Evolutionary conservation across 2,888 invertebrate species (phyloP).

Genomic region (Agrochola litura): DNA sequence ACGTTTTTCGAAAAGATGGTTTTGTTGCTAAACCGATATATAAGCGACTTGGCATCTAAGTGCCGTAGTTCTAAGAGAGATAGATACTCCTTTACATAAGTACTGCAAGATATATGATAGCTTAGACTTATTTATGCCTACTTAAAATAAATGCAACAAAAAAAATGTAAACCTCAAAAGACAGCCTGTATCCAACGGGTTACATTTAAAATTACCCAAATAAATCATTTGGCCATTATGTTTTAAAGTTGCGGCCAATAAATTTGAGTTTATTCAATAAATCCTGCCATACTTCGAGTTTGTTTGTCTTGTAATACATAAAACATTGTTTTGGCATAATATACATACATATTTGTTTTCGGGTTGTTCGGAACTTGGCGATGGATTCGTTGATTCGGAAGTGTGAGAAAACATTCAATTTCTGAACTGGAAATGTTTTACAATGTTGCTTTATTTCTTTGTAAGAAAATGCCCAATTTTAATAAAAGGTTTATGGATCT

Average conservation of each 20-base stretch:
- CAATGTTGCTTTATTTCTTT: constrained; percentile 18
- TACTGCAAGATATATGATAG: too few relatives aligned
- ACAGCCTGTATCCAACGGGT: constrained; percentile 26
- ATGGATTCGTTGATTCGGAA: constrained; percentile 50
- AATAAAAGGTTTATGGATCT: background rate
- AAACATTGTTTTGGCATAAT: constrained; percentile 58
- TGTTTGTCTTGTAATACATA: constrained; percentile 62
- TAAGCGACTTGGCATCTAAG: background rate
- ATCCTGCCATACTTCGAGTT: constrained; percentile 48
- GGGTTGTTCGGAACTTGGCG: constrained; percentile 36
- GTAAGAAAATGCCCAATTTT: background rate
- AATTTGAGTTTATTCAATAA: constrained; percentile 65
- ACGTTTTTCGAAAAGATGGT: accelerated
- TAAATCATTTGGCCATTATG: constrained; percentile 54
- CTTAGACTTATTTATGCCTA: too few relatives aligned
- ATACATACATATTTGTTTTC: constrained; percentile 54
- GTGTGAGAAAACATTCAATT: constrained; percentile 42
- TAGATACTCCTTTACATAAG: too few relatives aligned
- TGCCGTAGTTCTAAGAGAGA: background rate
- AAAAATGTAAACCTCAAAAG: background rate
- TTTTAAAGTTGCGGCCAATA: constrained; percentile 61
- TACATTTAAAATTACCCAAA: constrained; percentile 42
- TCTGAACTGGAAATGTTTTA: constrained; percentile 19
- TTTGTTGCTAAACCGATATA: background rate
- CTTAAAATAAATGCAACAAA: background rate